These are phyloP conservation scores for Albula glossodonta DNA, from an alignment of 2,113 vertebrate species.

Conservation along the genomic window DNA sequence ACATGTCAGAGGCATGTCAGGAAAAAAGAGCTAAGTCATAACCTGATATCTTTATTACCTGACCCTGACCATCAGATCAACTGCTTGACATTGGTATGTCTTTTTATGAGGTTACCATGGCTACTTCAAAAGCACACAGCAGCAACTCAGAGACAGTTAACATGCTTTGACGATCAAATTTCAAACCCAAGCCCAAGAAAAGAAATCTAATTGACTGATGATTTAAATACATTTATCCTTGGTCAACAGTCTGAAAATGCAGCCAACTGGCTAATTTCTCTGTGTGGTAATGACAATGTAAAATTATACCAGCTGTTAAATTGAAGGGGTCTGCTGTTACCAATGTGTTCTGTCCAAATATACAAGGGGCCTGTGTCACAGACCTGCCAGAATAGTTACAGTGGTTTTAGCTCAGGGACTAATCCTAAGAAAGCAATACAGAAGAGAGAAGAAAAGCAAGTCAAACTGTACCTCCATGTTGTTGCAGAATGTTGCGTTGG, in stretches of 20 bases:
- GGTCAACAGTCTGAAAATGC: background rate
- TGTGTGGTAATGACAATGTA: background rate
- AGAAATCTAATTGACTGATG: background rate
- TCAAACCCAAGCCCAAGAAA: background rate
- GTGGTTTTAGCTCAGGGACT: background rate
- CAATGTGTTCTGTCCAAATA: constrained; percentile 16
- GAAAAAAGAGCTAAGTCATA: background rate
- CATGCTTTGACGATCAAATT: background rate
- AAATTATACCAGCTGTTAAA: constrained; percentile 13
- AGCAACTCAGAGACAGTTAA: background rate
- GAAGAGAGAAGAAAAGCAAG: constrained; percentile 1
- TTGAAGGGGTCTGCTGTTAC: background rate
- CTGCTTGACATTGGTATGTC: constrained; percentile 20
- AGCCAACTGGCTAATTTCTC: background rate
- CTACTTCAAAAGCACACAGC: constrained; percentile 1
- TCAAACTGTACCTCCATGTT: constrained; percentile 85
- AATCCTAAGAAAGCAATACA: constrained; percentile 7
- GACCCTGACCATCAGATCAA: constrained; percentile 25
- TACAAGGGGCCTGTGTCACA: constrained; percentile 1
- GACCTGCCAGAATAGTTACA: background rate
- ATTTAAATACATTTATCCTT: background rate
- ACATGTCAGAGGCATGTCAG: background rate
- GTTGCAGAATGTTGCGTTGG: constrained; percentile 93
- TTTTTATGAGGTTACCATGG: constrained; percentile 21
- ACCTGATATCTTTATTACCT: constrained; percentile 7